Evolutionary conservation across 1,140 invertebrate genomes (phyloP), one percentile per base, ranked within the genome.

Genomic region (Lutraria rhynchaena): DNA sequence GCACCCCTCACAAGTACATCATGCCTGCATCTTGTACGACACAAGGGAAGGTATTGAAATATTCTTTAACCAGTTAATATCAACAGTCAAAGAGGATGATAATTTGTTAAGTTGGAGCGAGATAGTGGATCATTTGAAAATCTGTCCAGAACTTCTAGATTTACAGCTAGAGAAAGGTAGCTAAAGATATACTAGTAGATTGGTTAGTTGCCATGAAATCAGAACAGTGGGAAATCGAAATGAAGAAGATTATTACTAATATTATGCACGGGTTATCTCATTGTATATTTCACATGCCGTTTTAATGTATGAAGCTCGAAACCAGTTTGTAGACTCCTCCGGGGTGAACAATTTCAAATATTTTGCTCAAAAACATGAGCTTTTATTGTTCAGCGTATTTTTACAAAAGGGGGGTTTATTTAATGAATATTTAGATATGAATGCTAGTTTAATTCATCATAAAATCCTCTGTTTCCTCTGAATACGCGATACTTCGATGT

Each of bases 181-280:
- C n/a, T n/a, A n/a, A n/a, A n/a, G n/a, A n/a, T n/a, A n/a, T n/a
- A 1, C 15, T 67, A 0, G 55, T 46, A 46, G 55, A 24, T 35
- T 17, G 61, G 67, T 35, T 78, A 3, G 7, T 24, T 24, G 51
- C 55, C 2, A 78, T 78, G 75, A 78, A 78, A 78, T 67, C 75
- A 1, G 27, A 67, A 27, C 49, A 49, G 22, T 78, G 75, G 75
- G 53, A 67, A 60, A 27, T 1, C 1, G 67, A 78, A 65, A 65
- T 78, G 33, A 65, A 27, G 24, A 65, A 67, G 67, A 65, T 33
- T 9, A 63, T 78, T 19, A 3, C 15, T 1, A 67, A 44, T 9
- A 78, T 78, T 9, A 29, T 15, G 27, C 60, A 67, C 29, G n/a
- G n/a, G n/a, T n/a, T n/a, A n/a, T n/a, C n/a, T n/a, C n/a, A n/a